A percentile compares a stretch with the other conserved stretches of the same genome.
Conservation (phyloP, 92 coral and sea anemone species). For the Micromussa lordhowensis region DNA sequence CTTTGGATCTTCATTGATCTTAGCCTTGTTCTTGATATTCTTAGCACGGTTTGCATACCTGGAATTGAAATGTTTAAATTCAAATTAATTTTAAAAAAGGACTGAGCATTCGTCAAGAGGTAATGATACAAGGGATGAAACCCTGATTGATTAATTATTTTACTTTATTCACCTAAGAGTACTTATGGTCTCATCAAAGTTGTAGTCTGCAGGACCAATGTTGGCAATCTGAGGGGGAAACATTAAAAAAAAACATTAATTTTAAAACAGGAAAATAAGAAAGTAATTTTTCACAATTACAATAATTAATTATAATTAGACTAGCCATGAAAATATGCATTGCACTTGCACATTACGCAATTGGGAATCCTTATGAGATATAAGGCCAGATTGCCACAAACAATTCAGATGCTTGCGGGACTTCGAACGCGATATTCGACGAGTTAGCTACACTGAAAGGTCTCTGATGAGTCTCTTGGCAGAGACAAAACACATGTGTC, state of each 20-base stretch:
- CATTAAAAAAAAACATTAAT: not conserved
- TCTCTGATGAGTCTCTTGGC: too few relatives aligned
- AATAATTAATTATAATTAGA: too few relatives aligned
- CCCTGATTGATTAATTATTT: not conserved
- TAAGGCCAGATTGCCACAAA: too few relatives aligned
- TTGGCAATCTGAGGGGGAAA: conserved; percentile 93
- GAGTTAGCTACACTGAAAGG: too few relatives aligned
- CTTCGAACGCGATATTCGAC: too few relatives aligned
- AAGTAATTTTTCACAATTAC: not conserved
- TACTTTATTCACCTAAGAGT: conserved; percentile 76
- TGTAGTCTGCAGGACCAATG: conserved; percentile 98
- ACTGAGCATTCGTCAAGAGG: not conserved
- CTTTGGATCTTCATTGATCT: conserved; percentile 98
- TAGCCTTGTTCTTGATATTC: conserved; percentile 98
- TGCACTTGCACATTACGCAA: too few relatives aligned
- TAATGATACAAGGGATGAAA: not conserved
- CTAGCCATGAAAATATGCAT: too few relatives aligned
- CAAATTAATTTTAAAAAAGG: not conserved
- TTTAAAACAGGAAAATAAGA: too few relatives aligned
- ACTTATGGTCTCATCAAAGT: conserved; percentile 97
- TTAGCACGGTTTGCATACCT: conserved; percentile 99
- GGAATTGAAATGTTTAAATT: not conserved
- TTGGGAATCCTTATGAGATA: too few relatives aligned
- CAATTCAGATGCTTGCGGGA: too few relatives aligned
- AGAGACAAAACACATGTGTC: too few relatives aligned